Base-by-base conservation (phyloP, 2,888 invertebrate species). In the Cataglyphis cursor region DNA sequence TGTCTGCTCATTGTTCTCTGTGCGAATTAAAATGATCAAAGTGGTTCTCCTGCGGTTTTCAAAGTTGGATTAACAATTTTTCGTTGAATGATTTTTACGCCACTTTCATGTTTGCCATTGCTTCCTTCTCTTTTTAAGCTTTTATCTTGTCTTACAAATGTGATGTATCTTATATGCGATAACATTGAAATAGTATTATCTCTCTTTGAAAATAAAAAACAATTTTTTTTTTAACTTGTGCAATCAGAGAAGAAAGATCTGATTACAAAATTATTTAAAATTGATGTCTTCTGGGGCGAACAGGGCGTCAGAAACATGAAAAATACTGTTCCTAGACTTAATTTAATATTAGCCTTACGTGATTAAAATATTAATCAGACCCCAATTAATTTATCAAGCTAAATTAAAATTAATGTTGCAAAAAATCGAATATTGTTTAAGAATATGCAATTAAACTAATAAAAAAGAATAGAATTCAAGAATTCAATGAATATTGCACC, bases 1-100 rank as follows among this genome's bases (percentile, higher is more conserved):
- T 91, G 92, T 90, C 92, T 90, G 83, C 85, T 90, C 89, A 92
- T 93, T 92, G 92, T 93, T 88, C 90, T 84, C 89, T 87, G 91
- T 93, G 90, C 92, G 93, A 92, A 89, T 92, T 92, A 92, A 92
- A 93, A 92, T 90, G 87, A 89, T 89, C 88, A 90, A 92, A 91
- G 89, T 88, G 88, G 87, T 88, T 38, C 90, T 89, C 6, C n/a
- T 85, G 83, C 12, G 54, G 35, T 41, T 21, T 10, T 72, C 44
- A 12, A 15, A 44, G 12, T 8, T 12, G 12, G 9, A 44, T 78
- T 78, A 59, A 57, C 31, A 57, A 54, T 66, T 66, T 76, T 41
- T 66, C 66, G 38, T 15, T 18, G 21, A 21, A n/a, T 18, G 24
- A 62, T 8, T 74, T 51, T 59, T 41, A 24, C 6, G 3, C 24